Percentiles rank a stretch among this genome's conserved stretches.
These are phyloP conservation scores for Drosophila azteca DNA, from an alignment of 1,140 invertebrate species.

Conservation along the genomic window DNA sequence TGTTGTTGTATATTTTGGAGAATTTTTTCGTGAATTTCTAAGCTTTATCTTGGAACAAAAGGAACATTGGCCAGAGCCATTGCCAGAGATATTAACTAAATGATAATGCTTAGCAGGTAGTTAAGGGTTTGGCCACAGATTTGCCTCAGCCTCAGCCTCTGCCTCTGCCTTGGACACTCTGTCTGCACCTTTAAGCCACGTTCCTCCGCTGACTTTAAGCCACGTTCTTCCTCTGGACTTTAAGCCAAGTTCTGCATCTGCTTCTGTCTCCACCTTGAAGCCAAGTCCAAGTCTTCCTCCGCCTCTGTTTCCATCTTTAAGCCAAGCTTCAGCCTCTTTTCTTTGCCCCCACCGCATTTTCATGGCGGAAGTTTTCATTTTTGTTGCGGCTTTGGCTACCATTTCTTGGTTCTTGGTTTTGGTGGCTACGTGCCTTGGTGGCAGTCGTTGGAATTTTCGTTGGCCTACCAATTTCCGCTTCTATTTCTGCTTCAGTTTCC, in stretches of 20 bases:
- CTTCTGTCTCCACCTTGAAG: neutral
- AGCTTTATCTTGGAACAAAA: slow-evolving; percentile 54
- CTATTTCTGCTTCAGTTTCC: slow-evolving; percentile 50
- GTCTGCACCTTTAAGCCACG: neutral
- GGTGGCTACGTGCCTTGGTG: slow-evolving; percentile 50
- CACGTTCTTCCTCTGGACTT: neutral
- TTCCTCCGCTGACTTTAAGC: neutral
- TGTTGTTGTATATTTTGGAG: slow-evolving; percentile 22
- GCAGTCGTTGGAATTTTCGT: slow-evolving; percentile 48
- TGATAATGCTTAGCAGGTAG: slow-evolving; percentile 61
- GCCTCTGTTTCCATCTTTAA: neutral
- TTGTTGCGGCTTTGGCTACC: slow-evolving; percentile 16
- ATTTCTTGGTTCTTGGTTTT: slow-evolving; percentile 10
- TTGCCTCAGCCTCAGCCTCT: slow-evolving; percentile 14
- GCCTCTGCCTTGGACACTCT: neutral
- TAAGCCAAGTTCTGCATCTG: slow-evolving; percentile 4
- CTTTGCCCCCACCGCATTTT: neutral
- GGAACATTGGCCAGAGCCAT: slow-evolving; percentile 41
- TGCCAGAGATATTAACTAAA: slow-evolving; percentile 53
- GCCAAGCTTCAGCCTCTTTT: slow-evolving; percentile 6
- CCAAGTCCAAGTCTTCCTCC: slow-evolving; percentile 9
- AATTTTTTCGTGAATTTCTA: slow-evolving; percentile 71
- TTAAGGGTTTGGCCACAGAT: slow-evolving; percentile 20
- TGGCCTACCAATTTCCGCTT: slow-evolving; percentile 43
- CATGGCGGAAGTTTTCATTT: slow-evolving; percentile 52